Base-by-base conservation (phyloP, 1,140 invertebrate species). In the Polyergus mexicanus region DNA sequence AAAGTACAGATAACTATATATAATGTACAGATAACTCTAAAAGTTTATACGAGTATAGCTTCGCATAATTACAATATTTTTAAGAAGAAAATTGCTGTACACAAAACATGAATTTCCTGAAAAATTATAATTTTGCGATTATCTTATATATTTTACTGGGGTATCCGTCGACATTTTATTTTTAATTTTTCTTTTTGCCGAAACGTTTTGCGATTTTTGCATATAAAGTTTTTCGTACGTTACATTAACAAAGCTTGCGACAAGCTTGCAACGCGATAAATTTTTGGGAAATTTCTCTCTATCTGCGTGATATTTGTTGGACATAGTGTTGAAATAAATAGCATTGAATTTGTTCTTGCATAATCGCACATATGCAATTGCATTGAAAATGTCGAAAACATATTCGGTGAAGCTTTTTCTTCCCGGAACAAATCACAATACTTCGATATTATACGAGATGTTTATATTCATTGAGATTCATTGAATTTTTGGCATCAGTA, bases 231-330 rank as follows among this genome's bases (percentile, higher is more conserved):
- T 63, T 63, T 77, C 3, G 63, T 28, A 6, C 25, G 38, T 63
- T 58, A 32, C 25, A 22, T 63, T 65, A 47, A 77, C 63, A 77
- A 44, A 44, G 16, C n/a, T 41, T 22, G 25, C 25, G 25, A 65
- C 58, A 77, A 47, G n/a, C n/a, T n/a, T n/a, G n/a, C n/a, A 77
- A 65, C 54, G 54, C 60, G 60, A 32, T 22, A 76, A 76, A 44
- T 28, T 16, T 63, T 77, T 77, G 25, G 58, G 16, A 65, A 77
- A 77, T 63, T 44, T 32, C 58, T 11, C 38, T 25, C 10, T 47
- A 65, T 65, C 38, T 77, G 58, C 58, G 10, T 41, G 58, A 41
- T 41, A 25, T 77, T 77, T 77, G 65, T 77, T 25, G 32, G 25
- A 41, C 58, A 47, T 4, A 22, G 16, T 58, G 41, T 44, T 44